A percentile compares a stretch with the other conserved stretches of the same genome.
Conservation (phyloP, 2,113 vertebrate species). For the Albula goreensis region DNA sequence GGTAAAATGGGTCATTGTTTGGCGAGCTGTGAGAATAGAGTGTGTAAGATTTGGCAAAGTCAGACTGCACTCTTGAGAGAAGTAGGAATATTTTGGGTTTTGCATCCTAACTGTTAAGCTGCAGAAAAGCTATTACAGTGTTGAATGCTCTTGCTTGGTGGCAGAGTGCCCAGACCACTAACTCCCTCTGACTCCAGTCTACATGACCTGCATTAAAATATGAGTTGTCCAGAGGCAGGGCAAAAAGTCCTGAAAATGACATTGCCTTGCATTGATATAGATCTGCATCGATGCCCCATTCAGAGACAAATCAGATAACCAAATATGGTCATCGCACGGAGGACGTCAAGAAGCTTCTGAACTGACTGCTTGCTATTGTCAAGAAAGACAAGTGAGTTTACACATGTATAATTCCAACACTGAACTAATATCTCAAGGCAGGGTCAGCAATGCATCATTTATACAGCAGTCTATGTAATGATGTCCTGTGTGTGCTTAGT, state of each 20-base stretch:
- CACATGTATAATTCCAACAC: not conserved
- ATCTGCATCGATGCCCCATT: not conserved
- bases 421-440: too few relatives aligned
- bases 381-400: not conserved
- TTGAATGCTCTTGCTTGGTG: conserved; percentile 12
- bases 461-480: not conserved
- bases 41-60: not conserved
- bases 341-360: not conserved
- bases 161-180: conserved; percentile 19
- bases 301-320: not conserved
- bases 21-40: not conserved
- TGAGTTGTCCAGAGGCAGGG: not conserved
- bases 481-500: not conserved
- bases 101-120: not conserved
- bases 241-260: not conserved
- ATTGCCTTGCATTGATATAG: not conserved
- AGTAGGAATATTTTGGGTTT: not conserved
- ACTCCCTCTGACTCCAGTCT: conserved; percentile 16
- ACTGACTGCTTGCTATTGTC: not conserved
- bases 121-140: not conserved
- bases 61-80: not conserved
- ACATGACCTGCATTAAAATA: conserved; percentile 20
- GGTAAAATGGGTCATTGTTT: not conserved
- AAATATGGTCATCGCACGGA: not conserved
- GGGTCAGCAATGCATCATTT: not conserved